Conservation (phyloP, 2,888 invertebrate species). For the Mechanitis messenoides region DNA sequence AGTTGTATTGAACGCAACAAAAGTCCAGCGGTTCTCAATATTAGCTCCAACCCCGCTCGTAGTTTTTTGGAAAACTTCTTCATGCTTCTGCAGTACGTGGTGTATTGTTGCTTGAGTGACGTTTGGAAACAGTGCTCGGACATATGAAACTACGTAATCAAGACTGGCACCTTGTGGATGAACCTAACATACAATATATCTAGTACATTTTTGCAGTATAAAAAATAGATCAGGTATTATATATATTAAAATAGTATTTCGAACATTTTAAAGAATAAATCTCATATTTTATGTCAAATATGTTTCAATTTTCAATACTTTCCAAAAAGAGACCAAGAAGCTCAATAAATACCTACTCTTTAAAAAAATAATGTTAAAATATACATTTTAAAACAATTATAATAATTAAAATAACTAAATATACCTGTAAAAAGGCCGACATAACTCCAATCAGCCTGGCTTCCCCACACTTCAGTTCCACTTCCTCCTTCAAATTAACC, state of each 20-base stretch:
- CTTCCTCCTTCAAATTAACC: slow-evolving; percentile 41
- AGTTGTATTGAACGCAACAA: slow-evolving; percentile 79
- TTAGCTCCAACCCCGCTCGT: slow-evolving; percentile 89
- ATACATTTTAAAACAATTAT: too few relatives aligned
- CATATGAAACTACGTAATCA: slow-evolving; percentile 93
- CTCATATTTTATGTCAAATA: too few relatives aligned
- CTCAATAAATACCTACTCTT: too few relatives aligned
- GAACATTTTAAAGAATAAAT: too few relatives aligned
- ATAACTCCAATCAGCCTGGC: slow-evolving; percentile 90
- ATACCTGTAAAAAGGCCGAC: slow-evolving; percentile 91
- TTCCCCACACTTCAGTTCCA: slow-evolving; percentile 60
- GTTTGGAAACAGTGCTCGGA: slow-evolving; percentile 86
- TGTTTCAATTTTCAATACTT: too few relatives aligned
- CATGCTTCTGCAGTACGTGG: slow-evolving; percentile 84
- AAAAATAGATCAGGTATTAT: too few relatives aligned
- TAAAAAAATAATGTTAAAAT: too few relatives aligned
- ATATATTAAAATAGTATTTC: neutral
- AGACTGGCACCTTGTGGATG: slow-evolving; percentile 95
- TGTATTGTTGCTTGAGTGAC: slow-evolving; percentile 86
- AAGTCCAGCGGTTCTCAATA: slow-evolving; percentile 91
- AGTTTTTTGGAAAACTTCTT: slow-evolving; percentile 86
- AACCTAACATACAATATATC: slow-evolving; percentile 71
- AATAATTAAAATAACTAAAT: neutral
- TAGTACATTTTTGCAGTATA: neutral
- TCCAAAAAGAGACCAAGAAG: too few relatives aligned